Base-by-base conservation (phyloP, 2,797 vertebrate species). In the Sorex maritimensis region DNA sequence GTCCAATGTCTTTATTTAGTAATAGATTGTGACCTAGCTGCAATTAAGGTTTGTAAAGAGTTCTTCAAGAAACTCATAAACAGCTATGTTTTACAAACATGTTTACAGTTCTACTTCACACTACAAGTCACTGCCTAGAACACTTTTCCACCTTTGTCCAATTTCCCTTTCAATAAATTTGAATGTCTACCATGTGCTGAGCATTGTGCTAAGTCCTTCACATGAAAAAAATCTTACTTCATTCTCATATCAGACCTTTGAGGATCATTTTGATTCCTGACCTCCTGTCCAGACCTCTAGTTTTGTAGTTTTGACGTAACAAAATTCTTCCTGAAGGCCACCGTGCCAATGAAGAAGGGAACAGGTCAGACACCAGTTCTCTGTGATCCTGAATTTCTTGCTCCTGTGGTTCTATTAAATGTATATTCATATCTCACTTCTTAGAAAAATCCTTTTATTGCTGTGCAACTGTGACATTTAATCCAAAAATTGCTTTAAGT, bases 381-480 rank as follows among this genome's bases (percentile, higher is more conserved):
- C 7, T 7, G 0, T 58, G 15, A 23, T 15, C 26, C 30, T 81
- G n/a, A 85, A 78, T 38, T 19, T 68, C 71, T 44, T 71, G 79
- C 21, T 24, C 58, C 44, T 65, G 0, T 23, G 4, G 10, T 63
- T 8, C 67, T 75, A 1, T 10, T 58, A 67, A 77, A 81, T n/a
- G 63, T 19, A 21, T 14, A 23, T 0, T 26, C 8, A 0, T 9
- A 38, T 38, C 63, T 63, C 34, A 15, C 19, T 91, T 80, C 44
- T 80, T 26, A 68, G 68, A 58, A 44, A 71, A 74, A n/a, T 9
- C 26, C 26, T 93, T 74, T 55, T 4, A 80, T 83, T 61, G 86
- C 49, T 58, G 0, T 34, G 24, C 24, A 44, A 4, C 83, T 67
- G 2, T 63, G 63, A 79, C n/a, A 26, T 82, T n/a, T 79, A 74